Base-by-base conservation (phyloP, 2,113 vertebrate genomes). In the Monopterus albus region DNA sequence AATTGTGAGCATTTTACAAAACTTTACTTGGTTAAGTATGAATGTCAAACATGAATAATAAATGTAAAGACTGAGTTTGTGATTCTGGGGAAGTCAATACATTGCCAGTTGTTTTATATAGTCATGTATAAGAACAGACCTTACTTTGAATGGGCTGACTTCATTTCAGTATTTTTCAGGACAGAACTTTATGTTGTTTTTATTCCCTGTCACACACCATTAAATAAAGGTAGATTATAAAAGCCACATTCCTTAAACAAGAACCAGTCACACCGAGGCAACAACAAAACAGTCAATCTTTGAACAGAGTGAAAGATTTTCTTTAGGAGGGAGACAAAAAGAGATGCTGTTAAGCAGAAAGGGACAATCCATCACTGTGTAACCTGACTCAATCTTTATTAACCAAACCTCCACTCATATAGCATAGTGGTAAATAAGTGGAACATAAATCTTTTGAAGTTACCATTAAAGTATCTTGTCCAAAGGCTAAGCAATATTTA, bases 31-130 rank as follows among this genome's bases (percentile, higher is more conserved):
- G 58, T 85, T n/a, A 72, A 87, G 72, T 75, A 78, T 88, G 85
- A 85, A 81, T 68, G 69, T 82, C 60, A 55, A 38, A 55, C 64
- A 87, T 90, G 47, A 88, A 90, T 89, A 79, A 90, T 84, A 72
- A 63, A 89, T 86, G 57, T 72, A 56, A 80, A 74, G 66, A 73
- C 55, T 68, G 62, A 75, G 55, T 84, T 60, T 55, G 65, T 77
- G 58, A 82, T 78, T 68, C 52, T 58, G 36, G 46, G 39, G 33
- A 71, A 65, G 53, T 75, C 42, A 18, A 47, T 43, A 52, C 51
- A 87, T 79, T 50, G 79, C 40, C 14, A 57, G 47, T 58, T 61
- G 35, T 76, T 75, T 58, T 69, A 75, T 60, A 42, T n/a, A 67
- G 23, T 18, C 35, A 38, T 9, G 23, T 45, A 46, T 23, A 36